These are phyloP conservation scores for Hemibagrus guttatus DNA, from an alignment of 2,797 vertebrate genomes.

Conservation along the genomic window DNA sequence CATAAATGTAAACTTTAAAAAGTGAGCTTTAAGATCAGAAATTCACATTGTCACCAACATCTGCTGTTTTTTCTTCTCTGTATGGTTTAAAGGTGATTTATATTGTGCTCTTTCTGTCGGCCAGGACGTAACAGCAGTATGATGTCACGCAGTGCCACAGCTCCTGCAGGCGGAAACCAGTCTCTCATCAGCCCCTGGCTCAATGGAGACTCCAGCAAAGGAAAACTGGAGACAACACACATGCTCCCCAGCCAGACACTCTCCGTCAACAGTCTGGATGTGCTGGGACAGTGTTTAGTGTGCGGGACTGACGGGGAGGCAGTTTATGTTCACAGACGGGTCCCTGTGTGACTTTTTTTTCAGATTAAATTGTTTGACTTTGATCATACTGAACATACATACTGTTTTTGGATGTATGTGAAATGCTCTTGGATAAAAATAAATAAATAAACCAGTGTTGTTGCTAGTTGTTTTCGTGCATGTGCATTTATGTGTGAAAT, in stretches of 20 bases:
- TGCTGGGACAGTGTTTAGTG: conserved; percentile 90
- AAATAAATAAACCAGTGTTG: background rate
- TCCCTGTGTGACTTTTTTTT: conserved; percentile 66
- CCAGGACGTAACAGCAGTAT: conserved; percentile 85
- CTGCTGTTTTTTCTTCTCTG: background rate
- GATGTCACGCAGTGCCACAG: conserved; percentile 78
- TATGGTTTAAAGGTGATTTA: background rate
- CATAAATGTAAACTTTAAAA: background rate
- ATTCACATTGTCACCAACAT: background rate
- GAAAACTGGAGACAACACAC: conserved; percentile 90
- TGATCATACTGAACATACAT: background rate
- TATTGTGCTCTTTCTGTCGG: conserved; percentile 6
- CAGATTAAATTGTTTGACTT: background rate
- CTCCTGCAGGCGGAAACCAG: conserved; percentile 77
- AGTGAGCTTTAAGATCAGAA: background rate
- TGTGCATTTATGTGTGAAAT: background rate
- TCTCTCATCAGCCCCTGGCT: conserved; percentile 89
- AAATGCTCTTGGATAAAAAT: background rate
- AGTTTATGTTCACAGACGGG: conserved; percentile 88
- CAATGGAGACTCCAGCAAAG: conserved; percentile 86
- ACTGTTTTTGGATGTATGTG: background rate
- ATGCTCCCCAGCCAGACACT: conserved; percentile 89
- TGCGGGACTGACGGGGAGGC: conserved; percentile 95
- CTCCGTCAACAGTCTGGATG: conserved; percentile 92
- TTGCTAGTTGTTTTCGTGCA: background rate